phyloP scores from a whole-genome alignment of 2,888 invertebrate species.

The Hanleya hanleyi region DNA sequence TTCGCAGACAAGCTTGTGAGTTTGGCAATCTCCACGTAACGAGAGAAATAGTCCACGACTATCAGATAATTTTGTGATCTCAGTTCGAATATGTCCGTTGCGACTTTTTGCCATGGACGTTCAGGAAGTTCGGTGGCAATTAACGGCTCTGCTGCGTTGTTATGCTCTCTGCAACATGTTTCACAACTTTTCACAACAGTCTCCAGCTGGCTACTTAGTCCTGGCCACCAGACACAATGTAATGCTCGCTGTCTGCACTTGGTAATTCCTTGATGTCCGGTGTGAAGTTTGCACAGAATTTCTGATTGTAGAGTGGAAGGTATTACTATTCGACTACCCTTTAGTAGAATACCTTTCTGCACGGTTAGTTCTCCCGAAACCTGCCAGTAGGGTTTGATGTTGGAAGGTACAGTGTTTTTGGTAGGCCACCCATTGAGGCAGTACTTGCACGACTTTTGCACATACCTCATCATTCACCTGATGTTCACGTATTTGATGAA shows the following conservation, averaged over 20 bases:
- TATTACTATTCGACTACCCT: conserved; percentile 12
- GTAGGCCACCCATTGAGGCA: conserved; percentile 19
- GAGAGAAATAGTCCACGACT: conserved; percentile 24
- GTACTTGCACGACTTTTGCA: no score
- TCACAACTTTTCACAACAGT: conserved; percentile 13
- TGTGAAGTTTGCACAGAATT: conserved; percentile 20
- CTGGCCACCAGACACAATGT: conserved; percentile 15
- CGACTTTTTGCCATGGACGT: conserved; percentile 19
- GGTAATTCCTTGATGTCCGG: conserved; percentile 15
- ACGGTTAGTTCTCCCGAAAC: conserved; percentile 13
- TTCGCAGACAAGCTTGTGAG: conserved; percentile 1
- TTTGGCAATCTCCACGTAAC: conserved; percentile 14
- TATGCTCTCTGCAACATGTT: neutral
- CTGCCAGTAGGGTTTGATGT: conserved; percentile 4
- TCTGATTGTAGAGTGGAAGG: conserved; percentile 9
- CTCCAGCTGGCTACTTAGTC: conserved; percentile 19
- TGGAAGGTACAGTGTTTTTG: conserved; percentile 7
- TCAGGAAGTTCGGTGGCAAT: conserved; percentile 15
- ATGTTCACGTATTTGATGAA: no score
- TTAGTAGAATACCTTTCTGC: conserved; percentile 15
- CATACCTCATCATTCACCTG: neutral
- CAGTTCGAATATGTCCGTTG: conserved; percentile 18
- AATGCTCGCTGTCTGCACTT: conserved; percentile 15
- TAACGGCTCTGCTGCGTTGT: conserved; percentile 21
- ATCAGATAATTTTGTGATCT: conserved; percentile 21